Base-by-base conservation (phyloP, 2,888 invertebrate species). In the Phaedon cochleariae region DNA sequence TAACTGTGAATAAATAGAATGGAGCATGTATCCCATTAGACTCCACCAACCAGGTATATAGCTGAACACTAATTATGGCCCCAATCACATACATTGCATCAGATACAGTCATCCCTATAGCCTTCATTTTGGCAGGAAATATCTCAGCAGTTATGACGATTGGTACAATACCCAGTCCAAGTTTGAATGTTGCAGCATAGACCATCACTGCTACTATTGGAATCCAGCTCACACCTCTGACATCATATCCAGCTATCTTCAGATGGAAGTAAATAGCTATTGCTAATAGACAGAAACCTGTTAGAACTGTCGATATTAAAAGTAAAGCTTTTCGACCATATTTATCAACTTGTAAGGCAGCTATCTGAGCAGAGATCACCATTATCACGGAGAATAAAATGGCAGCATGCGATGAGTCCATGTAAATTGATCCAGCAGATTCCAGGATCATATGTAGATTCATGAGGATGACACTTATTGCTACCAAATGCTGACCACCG, bases 391-490 rank as follows among this genome's bases (percentile, higher is more conserved):
- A 74, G 68, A 83, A 83, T 6, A 83, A 68, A 26, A 84, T 83
- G 5, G 80, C 81, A 1, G 82, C 78, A 1, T 72, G 71, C 4
- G 77, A 74, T 0, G 80, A 73, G 3, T 78, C 68, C 15, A 77
- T 69, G 46, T 83, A 77, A 52, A 80, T 78, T 2, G 81, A 79
- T 3, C 79, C 79, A 0, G 82, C 82, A 59, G 79, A 78, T 9
- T 73, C 72, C 20, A 84, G 62, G 62, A 84, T 83, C 5, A 77
- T 72, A 65, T 83, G 83, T 12, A 84, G 69, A 53, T 84, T 84
- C 83, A 84, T 83, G n/a, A 83, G 51, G 52, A 84, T 81, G 0
- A 83, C 83, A 52, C 79, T 81, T 34, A 83, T 81, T 29, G 81
- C 79, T 45, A 79, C 79, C 60, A 83, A 81, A 67, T 83, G 82